phyloP scores from a whole-genome alignment of 2,113 vertebrate species.

The Agapornis roseicollis region DNA sequence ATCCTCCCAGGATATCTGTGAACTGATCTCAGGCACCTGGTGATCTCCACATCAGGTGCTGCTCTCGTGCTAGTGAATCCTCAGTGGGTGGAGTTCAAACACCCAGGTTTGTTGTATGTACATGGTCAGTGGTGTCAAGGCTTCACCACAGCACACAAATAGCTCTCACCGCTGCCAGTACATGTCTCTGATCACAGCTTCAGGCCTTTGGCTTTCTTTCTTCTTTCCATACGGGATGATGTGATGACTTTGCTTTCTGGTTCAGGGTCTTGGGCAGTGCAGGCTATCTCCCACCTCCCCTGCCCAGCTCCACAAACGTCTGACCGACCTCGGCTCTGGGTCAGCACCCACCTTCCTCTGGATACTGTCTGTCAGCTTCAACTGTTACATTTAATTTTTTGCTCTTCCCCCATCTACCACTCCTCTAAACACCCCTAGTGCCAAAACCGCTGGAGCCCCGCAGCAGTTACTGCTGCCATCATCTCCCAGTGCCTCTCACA shows the following conservation, averaged over 20 bases:
- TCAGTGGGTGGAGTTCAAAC: not conserved
- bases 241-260: not conserved
- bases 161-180: not conserved
- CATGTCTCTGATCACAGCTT: not conserved
- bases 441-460: not conserved
- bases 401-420: not conserved
- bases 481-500: not conserved
- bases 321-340: not conserved
- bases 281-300: not conserved
- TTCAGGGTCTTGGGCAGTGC: not conserved
- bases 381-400: not conserved
- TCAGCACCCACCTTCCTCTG: not conserved
- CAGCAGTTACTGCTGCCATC: not conserved
- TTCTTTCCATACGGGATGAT: not conserved
- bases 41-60: slow-evolving; percentile 6
- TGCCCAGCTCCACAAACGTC: not conserved
- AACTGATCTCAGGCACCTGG: not conserved
- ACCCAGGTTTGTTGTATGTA: not conserved
- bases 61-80: not conserved
- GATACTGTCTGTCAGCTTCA: not conserved
- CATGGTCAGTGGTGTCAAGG: not conserved
- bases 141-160: not conserved
- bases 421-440: not conserved
- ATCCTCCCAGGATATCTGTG: not conserved
- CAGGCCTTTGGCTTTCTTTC: not conserved